Base-by-base conservation (phyloP, 2,797 vertebrate species). In the Eutrigla gurnardus region DNA sequence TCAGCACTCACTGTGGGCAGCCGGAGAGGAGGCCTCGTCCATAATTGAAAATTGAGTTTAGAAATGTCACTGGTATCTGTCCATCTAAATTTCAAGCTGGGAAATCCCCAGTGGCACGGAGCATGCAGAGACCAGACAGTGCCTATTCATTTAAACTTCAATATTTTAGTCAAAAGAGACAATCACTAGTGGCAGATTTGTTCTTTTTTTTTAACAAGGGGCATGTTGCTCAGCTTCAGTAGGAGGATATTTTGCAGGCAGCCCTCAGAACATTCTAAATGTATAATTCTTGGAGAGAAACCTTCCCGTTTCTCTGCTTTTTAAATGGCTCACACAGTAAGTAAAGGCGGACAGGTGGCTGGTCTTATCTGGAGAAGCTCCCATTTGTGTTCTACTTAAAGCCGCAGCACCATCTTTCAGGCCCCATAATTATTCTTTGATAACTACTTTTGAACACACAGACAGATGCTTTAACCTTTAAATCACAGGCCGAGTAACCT, bases 41-140 rank as follows among this genome's bases (percentile, higher is more conserved):
- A 84, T 91, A 90, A 92, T 92, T 93, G 84, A 91, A 92, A 88
- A 88, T 80, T 80, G 81, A 88, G 85, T 88, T 89, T 86, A 65
- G 78, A 91, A 91, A 91, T 87, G 85, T 90, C 91, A 86, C 85
- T 84, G 87, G 80, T 86, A 90, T 87, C 80, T 12, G 70, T 88
- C 88, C 75, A 83, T 93, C 85, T 83, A 79, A 78, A 90, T 87
- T 88, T 91, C 67, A 84, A 83, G 66, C 68, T 4, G 4, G 76
- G 72, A 81, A 87, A 86, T 86, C 88, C 86, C 87, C 72, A 70
- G 45, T 63, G 90, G 84, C 45, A 6, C 68, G 33, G 73, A 73
- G 74, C 78, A 77, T 77, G 81, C 66, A 66, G 58, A 54, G 65
- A 60, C 57, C 78, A 78, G 89, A 89, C 89, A 87, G 76, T 47